These are phyloP conservation scores for Microcebus griseorufus DNA, from an alignment of 2,113 vertebrate species.

Conservation along the genomic window DNA sequence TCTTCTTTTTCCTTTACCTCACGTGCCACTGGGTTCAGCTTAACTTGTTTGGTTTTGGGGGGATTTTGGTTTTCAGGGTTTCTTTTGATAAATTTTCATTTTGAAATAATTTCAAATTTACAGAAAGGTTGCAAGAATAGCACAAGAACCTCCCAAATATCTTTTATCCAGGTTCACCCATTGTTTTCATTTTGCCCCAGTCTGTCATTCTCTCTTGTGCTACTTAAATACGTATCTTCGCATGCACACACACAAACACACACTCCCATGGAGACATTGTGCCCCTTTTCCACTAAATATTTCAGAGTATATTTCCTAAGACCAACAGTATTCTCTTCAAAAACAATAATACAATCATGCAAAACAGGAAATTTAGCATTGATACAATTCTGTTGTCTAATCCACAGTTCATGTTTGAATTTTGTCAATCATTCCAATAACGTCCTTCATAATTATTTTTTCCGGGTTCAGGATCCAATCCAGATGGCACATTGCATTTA, in stretches of 20 bases:
- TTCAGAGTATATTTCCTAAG: constrained; percentile 4
- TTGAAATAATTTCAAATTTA: constrained; percentile 37
- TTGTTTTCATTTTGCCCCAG: constrained; percentile 19
- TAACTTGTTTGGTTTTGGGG: not conserved
- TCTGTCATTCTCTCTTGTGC: not conserved
- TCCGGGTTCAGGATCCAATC: not conserved
- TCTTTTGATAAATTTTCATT: not conserved
- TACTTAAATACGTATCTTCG: not conserved
- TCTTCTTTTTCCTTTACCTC: not conserved
- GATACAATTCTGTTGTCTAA: not conserved
- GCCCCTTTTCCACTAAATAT: not conserved
- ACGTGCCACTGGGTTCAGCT: not conserved
- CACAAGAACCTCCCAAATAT: not conserved
- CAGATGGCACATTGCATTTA: not conserved
- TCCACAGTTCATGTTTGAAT: not conserved
- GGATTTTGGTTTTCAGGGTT: not conserved
- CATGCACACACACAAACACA: not conserved
- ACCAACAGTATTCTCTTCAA: constrained; percentile 26
- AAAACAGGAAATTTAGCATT: not conserved
- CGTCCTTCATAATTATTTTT: not conserved
- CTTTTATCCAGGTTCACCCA: not conserved
- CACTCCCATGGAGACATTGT: not conserved
- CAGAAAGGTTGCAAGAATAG: not conserved
- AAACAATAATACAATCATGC: not conserved
- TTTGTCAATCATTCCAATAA: not conserved